These are phyloP conservation scores for Chrysocyon brachyurus DNA, from an alignment of 2,797 vertebrate species.

Conservation along the genomic window DNA sequence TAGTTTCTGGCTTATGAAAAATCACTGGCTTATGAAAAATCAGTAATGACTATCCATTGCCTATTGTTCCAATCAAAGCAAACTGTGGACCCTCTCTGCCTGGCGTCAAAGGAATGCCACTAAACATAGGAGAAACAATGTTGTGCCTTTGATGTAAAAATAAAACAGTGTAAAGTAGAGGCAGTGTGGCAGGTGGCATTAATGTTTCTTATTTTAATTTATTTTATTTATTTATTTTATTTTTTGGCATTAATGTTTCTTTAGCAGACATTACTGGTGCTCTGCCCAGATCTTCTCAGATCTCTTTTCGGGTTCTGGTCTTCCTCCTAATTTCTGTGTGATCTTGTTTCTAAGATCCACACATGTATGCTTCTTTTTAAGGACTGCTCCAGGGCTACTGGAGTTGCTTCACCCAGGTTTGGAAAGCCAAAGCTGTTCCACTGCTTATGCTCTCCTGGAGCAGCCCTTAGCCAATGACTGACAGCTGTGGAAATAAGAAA, in stretches of 20 bases:
- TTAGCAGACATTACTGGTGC: neutral
- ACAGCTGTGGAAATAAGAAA: neutral
- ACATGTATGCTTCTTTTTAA: neutral
- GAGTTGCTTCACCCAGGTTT: neutral
- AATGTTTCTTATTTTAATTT: neutral
- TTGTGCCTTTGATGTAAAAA: neutral
- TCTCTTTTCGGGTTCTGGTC: neutral
- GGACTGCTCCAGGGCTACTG: neutral
- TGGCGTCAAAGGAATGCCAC: neutral
- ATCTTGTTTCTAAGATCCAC: neutral
- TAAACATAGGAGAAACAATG: neutral
- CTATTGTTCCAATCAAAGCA: neutral
- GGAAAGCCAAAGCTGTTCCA: neutral
- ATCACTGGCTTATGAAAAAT: neutral
- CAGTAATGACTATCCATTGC: neutral
- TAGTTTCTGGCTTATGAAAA: neutral
- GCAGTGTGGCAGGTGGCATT: neutral
- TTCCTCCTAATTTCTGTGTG: neutral
- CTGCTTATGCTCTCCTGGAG: neutral
- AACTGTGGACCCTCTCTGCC: neutral
- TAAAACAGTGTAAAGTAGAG: neutral
- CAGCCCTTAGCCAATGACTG: neutral
- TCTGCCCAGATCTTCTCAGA: neutral
- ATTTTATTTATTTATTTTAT: too few species aligned
- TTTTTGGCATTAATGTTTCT: neutral